Base-by-base conservation (phyloP, 92 coral and sea anemone species). In the Parazoanthus darwini region DNA sequence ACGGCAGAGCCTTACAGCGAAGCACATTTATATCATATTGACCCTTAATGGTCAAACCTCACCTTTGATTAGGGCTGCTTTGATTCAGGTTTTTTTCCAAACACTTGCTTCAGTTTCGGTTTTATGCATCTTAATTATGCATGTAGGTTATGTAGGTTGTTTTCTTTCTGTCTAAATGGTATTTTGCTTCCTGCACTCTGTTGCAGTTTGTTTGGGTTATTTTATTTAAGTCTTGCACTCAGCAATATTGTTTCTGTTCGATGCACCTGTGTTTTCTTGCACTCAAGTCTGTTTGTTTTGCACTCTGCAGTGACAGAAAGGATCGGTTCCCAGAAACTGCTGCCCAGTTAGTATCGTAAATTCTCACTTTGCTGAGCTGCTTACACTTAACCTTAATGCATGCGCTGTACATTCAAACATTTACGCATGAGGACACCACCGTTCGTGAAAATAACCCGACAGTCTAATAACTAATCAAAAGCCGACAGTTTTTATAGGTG, bases 241-340 rank as follows among this genome's bases (percentile, higher is more conserved):
- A 1, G 81, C 22, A 6, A 11, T 78, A 37, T 77, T 80, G n/a
- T 81, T 58, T 58, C 39, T 36, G 10, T 58, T 37, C 1, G 10
- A 36, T 26, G 43, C 72, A 58, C 50, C 2, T 36, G 42, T 72
- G 14, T 15, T 37, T 74, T 38, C 46, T 81, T 22, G 16, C 71
- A 66, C 77, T 82, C 58, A 82, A 63, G 77, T 66, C 11, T 42
- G 59, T 66, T 82, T 82, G 58, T 82, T 82, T 82, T 82, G 86
- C 76, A 82, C 70, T 39, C 86, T 36, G 86, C 86, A 82, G 86
- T 65, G 86, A 67, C 75, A 68, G 56, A 82, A 82, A 82, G 86
- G 77, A 82, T 22, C 77, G 14, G 76, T 71, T 82, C 2, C 13
- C 54, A 66, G 86, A 82, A 14, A 82, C 76, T 71, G 86, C 75